Base-by-base conservation (phyloP, 2,888 invertebrate genomes). In the Acleris holmiana region DNA sequence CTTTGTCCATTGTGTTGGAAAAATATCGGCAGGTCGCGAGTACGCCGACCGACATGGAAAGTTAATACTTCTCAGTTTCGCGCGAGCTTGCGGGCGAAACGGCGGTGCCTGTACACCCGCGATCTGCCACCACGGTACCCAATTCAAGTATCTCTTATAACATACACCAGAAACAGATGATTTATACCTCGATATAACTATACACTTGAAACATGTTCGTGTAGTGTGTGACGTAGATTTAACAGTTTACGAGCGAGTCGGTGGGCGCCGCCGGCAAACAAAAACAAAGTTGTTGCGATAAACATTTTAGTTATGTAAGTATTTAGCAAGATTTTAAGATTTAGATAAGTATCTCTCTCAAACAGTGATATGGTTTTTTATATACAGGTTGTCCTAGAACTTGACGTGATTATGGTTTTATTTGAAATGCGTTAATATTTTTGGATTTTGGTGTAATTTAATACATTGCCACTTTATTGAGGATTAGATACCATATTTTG, bases 21-120 rank as follows among this genome's bases (percentile, higher is more conserved):
- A 25, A 51, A 64, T 44, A 53, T 41, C 53, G n/a, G 18, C 40
- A 46, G 13, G 21, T 47, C 25, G 53, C 57, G 25, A 48, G 48
- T 15, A 49, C 23, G 29, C 53, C 44, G 23, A 23, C 29, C 46
- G 44, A 46, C 49, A 59, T 49, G 25, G 44, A 59, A 55, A 54
- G 54, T 59, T 60, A 25, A 60, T 55, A 54, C 47, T 53, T 60
- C 46, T 65, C 65, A 65, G 65, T 65, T 65, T 55, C 49, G 54
- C 59, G 60, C 60, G 49, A 44, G 46, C 65, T 50, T 60, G 49
- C 65, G 59, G 46, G 13, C 49, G 59, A 50, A 49, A 44, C 60
- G 65, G 65, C 49, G 21, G 65, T 55, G 49, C 44, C 58, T 47
- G 10, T 18, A 23, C 47, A 17, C 18, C 48, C 19, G 15, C 21